Percentiles rank a stretch among this genome's conserved stretches.
phyloP scores from a whole-genome alignment of 2,113 vertebrate genomes.

The Caretta caretta region DNA sequence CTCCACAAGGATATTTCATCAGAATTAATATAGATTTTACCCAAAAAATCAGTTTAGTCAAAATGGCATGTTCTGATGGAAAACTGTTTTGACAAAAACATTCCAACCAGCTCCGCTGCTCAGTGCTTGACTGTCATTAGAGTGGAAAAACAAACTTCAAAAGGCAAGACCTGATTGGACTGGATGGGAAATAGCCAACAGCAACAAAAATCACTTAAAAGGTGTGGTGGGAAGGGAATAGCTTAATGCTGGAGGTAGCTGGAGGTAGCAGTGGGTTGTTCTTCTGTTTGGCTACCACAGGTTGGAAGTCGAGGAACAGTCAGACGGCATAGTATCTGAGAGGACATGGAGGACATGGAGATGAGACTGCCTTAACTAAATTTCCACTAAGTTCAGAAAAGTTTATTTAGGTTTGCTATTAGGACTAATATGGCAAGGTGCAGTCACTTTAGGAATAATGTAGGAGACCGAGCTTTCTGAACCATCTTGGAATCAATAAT shows the following conservation, averaged over 20 bases:
- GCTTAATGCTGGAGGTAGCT: not conserved
- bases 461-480: not conserved
- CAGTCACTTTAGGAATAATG: not conserved
- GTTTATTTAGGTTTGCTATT: not conserved
- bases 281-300: not conserved
- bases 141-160: not conserved
- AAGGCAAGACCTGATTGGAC: not conserved
- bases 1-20: not conserved
- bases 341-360: not conserved
- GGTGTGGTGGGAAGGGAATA: not conserved
- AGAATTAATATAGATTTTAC: not conserved
- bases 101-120: not conserved
- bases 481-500: not conserved
- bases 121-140: not conserved
- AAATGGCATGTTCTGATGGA: not conserved
- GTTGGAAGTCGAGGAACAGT: not conserved
- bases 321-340: not conserved
- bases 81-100: not conserved
- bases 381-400: not conserved
- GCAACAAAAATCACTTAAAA: not conserved
- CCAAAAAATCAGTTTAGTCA: not conserved
- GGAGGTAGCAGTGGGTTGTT: not conserved
- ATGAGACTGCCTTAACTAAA: not conserved
- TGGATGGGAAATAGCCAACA: not conserved
- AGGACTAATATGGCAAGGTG: not conserved